Conservation (phyloP, 2,113 vertebrate genomes). For the Limanda limanda region DNA sequence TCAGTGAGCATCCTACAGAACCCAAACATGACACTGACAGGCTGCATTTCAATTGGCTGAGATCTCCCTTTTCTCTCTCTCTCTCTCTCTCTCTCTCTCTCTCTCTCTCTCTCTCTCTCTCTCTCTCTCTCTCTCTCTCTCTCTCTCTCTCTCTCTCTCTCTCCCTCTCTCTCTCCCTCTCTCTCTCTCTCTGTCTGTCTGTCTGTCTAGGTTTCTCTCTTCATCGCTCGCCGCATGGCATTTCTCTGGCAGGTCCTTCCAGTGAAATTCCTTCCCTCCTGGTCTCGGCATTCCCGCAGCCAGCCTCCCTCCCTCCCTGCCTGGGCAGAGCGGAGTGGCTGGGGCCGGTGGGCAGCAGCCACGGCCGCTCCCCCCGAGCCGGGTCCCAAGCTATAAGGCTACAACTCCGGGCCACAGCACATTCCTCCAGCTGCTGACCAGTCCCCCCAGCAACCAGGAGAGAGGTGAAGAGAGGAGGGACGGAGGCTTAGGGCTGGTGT, state of each 20-base stretch:
- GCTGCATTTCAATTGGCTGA: conserved; percentile 76
- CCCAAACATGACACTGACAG: conserved; percentile 70
- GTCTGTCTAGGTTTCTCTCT: conserved; percentile 75
- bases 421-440: conserved; percentile 80
- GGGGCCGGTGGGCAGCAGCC: conserved; percentile 63
- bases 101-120: conserved; percentile 66
- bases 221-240: conserved; percentile 81
- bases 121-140: conserved; percentile 70
- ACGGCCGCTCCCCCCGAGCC: conserved; percentile 67
- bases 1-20: conserved; percentile 65
- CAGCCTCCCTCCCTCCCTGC: conserved; percentile 80
- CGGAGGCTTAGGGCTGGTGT: conserved; percentile 41
- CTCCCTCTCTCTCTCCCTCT: too few relatives aligned
- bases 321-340: conserved; percentile 69
- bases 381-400: conserved; percentile 69
- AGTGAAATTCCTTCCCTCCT: conserved; percentile 81
- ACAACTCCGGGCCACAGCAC: conserved; percentile 76
- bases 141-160: conserved; percentile 69
- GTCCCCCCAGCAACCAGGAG: conserved; percentile 78
- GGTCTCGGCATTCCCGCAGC: conserved; percentile 79
- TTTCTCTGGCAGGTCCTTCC: conserved; percentile 83
- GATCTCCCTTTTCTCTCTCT: conserved; percentile 68
- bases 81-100: conserved; percentile 41
- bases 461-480: conserved; percentile 71
- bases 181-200: conserved; percentile 46